phyloP scores from a whole-genome alignment of 2,797 vertebrate genomes.

The Dipus sagitta region DNA sequence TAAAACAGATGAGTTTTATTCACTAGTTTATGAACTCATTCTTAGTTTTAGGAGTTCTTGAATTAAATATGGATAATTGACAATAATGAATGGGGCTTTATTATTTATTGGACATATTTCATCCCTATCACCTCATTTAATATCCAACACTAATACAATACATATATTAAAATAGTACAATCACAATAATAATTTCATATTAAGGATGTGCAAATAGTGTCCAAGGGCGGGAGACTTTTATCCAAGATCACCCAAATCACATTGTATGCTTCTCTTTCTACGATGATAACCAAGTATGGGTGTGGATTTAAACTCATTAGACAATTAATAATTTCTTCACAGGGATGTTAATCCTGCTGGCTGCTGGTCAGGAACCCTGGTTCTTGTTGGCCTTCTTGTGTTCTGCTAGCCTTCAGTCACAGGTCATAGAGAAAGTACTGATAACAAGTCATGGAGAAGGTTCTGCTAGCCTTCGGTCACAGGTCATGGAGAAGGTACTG shows the following conservation, averaged over 20 bases:
- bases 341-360: not conserved
- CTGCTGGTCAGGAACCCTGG: not conserved
- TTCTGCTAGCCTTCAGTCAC: not conserved
- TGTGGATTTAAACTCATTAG: not conserved
- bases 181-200: not conserved
- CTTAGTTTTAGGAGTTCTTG: not conserved
- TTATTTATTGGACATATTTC: not conserved
- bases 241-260: not conserved
- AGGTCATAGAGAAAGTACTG: not conserved
- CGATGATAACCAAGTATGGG: not conserved
- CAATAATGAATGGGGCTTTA: not conserved
- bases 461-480: not conserved
- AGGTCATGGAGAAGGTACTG: not conserved
- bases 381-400: not conserved
- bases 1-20: conserved; percentile 39
- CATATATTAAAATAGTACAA: not conserved
- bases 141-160: too few species aligned
- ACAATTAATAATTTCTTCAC: not conserved
- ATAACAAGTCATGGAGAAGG: too few species aligned
- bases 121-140: not conserved
- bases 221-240: not conserved
- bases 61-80: not conserved
- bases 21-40: not conserved
- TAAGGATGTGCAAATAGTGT: not conserved
- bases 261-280: not conserved